These are phyloP conservation scores for Acholoe squamosa DNA, from an alignment of 2,888 invertebrate species.

Conservation along the genomic window DNA sequence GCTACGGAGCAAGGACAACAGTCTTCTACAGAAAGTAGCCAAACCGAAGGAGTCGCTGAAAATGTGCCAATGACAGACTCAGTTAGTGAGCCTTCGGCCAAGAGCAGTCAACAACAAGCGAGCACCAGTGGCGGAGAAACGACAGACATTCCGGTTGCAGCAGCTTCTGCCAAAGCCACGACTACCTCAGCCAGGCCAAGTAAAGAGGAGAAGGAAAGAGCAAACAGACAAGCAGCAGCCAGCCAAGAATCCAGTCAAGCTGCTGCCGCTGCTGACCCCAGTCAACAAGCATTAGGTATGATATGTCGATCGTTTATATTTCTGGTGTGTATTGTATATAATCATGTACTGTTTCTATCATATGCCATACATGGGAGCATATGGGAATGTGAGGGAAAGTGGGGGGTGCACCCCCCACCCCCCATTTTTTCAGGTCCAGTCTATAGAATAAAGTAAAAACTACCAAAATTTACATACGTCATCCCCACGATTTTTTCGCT, in stretches of 20 bases:
- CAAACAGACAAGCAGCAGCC: conserved; percentile 5
- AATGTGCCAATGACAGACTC: background rate
- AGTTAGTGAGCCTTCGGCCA: background rate
- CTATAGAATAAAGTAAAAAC: too few relatives aligned
- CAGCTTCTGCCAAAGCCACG: background rate
- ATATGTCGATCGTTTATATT: background rate
- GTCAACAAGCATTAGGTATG: background rate
- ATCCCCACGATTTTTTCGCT: too few relatives aligned
- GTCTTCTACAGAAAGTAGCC: background rate
- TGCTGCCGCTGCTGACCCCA: background rate
- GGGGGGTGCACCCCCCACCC: too few relatives aligned
- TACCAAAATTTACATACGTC: too few relatives aligned
- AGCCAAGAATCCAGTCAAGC: background rate
- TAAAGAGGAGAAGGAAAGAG: conserved; percentile 22
- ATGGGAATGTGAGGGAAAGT: too few relatives aligned
- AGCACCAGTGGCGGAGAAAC: background rate
- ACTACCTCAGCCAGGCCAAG: conserved; percentile 3
- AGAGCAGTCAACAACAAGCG: background rate
- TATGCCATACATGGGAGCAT: too few relatives aligned
- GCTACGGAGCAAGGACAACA: background rate
- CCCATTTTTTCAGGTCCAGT: too few relatives aligned
- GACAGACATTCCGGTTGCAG: background rate
- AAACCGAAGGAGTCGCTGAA: background rate
- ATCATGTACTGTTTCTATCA: too few relatives aligned
- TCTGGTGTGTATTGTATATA: too few relatives aligned